A percentile compares a stretch with the other conserved stretches of the same genome.
Evolutionary conservation across 2,888 invertebrate species (phyloP).

Genomic region (Scaptomyza tumidula): DNA sequence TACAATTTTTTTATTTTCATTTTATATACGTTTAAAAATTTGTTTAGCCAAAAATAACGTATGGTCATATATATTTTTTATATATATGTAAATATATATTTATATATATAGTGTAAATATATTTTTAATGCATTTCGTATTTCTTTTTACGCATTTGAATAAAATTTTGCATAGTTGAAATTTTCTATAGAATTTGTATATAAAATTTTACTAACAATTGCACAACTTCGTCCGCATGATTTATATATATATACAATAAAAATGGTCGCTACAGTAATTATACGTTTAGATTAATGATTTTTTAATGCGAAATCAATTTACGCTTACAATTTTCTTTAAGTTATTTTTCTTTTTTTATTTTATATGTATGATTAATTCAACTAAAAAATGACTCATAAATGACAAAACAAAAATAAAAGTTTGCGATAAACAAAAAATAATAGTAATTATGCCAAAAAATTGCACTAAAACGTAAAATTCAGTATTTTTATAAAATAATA

Average conservation of each 20-base stretch:
- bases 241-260: conserved; percentile 61
- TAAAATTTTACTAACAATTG: conserved; percentile 75
- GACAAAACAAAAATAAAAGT: conserved; percentile 33
- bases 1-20: conserved; percentile 65
- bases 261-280: conserved; percentile 42
- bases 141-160: conserved; percentile 48
- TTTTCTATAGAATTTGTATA: conserved; percentile 49
- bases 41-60: conserved; percentile 65
- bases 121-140: conserved; percentile 37
- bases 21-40: conserved; percentile 63
- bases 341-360: conserved; percentile 43
- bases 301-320: conserved; percentile 55
- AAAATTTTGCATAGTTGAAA: conserved; percentile 45
- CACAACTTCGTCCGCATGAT: conserved; percentile 72
- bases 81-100: conserved; percentile 30
- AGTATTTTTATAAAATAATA: conserved; percentile 47
- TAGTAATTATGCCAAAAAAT: conserved; percentile 59
- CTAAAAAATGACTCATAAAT: conserved; percentile 74
- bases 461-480: conserved; percentile 67
- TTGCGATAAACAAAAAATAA: conserved; percentile 38
- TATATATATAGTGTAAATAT: conserved; percentile 53
- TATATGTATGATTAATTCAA: conserved; percentile 62
- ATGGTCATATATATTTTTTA: conserved; percentile 42
- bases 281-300: conserved; percentile 41
- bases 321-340: conserved; percentile 54